These are phyloP conservation scores for Cheilosia soror DNA, from an alignment of 2,888 invertebrate species.

Conservation along the genomic window DNA sequence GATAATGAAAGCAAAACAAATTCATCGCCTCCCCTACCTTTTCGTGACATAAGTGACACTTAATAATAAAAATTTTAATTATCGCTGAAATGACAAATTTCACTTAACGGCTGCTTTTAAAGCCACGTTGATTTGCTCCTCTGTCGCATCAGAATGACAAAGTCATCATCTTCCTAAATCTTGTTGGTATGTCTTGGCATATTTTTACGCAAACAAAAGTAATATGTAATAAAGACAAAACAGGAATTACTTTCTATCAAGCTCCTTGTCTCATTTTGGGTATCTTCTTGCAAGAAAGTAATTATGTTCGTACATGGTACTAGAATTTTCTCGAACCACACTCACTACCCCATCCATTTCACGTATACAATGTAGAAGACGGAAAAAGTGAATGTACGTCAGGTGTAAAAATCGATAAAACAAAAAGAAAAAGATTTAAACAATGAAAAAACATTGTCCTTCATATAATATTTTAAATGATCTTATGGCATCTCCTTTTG, in stretches of 20 bases:
- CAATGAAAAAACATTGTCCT: slow-evolving; percentile 16
- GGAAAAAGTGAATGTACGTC: slow-evolving; percentile 40
- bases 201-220: background rate
- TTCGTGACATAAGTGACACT: background rate
- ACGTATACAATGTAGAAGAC: no score
- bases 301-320: background rate
- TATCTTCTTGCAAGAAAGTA: background rate
- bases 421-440: background rate
- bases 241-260: background rate
- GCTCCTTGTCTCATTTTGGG: background rate
- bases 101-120: background rate
- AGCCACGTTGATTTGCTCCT: background rate
- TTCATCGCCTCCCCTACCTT: background rate
- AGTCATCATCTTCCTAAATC: background rate
- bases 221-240: background rate
- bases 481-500: slow-evolving; percentile 34
- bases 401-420: slow-evolving; percentile 61
- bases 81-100: background rate
- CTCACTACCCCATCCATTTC: background rate
- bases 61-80: background rate
- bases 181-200: background rate
- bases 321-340: background rate
- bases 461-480: slow-evolving; percentile 32
- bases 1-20: background rate
- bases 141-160: background rate